Base-by-base conservation (phyloP, 2,888 invertebrate species). In the Caprella mutica region DNA sequence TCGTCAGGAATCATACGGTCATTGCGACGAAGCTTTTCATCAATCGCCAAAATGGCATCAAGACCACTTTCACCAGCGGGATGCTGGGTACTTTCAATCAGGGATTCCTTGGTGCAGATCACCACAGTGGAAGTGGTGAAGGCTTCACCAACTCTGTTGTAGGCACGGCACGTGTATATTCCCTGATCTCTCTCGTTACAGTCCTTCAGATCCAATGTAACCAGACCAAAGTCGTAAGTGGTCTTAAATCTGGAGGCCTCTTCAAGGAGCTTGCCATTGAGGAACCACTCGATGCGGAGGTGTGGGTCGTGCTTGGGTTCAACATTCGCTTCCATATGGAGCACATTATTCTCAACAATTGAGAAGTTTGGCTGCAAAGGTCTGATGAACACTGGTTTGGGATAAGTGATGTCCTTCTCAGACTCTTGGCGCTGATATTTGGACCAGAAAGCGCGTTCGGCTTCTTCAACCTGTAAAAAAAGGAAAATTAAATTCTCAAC, bases 201-300 rank as follows among this genome's bases (percentile, higher is more conserved):
- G 71, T 93, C 92, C 23, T 83, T 85, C 52, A 97, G 77, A 72
- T 96, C 94, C 67, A 98, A 77, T 3, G 91, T 90, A 5, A 94
- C 94, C 71, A 91, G 96, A 53, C 97, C 97, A 72, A 96, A 96
- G 70, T 98, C 97, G 70, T 85, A 87, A 1, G 87, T 89, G 71
- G 91, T 83, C 72, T 91, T 91, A 72, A 91, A 93, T 66, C 93
- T 79, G 2, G 91, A 85, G 44, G 77, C 78, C 71, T 89, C 86
- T 67, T 86, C 86, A 48, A 92, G 73, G 30, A 84, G 78, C 74
- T 90, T 89, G 50, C 91, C 90, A 71, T 92, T 92, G 71, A 92
- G 88, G 73, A 86, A 91, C 92, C 92, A 93, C 75, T 92, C 91
- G 66, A 92, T 84, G 70, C 84, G 87, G 52, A 92, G 75, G 69